Percentiles rank a stretch among this genome's conserved stretches.
phyloP scores from a whole-genome alignment of 2,888 invertebrate genomes.

The Chrysotoxum bicinctum region DNA sequence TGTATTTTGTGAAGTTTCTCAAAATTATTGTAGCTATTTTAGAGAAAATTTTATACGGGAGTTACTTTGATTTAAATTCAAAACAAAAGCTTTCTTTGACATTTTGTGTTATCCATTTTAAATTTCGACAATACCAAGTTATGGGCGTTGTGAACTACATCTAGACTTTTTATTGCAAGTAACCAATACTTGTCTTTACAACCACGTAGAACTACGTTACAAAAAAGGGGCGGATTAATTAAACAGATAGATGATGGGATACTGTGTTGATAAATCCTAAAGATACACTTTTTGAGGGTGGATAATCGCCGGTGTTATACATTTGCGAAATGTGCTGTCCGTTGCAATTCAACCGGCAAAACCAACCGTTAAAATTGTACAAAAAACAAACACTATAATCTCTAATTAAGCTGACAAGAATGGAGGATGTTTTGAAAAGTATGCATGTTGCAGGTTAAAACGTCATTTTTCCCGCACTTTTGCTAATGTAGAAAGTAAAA shows the following conservation, averaged over 20 bases:
- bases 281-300: conserved; percentile 52
- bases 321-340: conserved; percentile 26
- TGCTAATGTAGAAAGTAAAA: neutral
- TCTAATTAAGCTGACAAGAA: conserved; percentile 45
- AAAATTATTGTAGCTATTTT: neutral
- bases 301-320: conserved; percentile 51
- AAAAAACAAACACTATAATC: conserved; percentile 26
- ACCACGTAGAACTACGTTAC: neutral
- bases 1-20: neutral
- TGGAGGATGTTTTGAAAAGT: neutral
- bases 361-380: conserved; percentile 5
- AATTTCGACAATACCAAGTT: neutral
- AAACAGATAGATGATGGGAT: conserved; percentile 51
- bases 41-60: neutral
- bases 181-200: neutral
- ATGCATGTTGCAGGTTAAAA: conserved; percentile 9
- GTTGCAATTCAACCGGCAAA: conserved; percentile 7
- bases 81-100: neutral
- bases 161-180: neutral
- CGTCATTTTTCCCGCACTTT: conserved; percentile 12
- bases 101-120: neutral
- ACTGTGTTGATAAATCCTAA: conserved; percentile 43
- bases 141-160: neutral
- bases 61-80: neutral
- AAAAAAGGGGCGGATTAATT: conserved; percentile 69